Percentiles rank a stretch among this genome's conserved stretches.
phyloP scores from a whole-genome alignment of 2,113 vertebrate genomes.

The Muntiacus reevesi region DNA sequence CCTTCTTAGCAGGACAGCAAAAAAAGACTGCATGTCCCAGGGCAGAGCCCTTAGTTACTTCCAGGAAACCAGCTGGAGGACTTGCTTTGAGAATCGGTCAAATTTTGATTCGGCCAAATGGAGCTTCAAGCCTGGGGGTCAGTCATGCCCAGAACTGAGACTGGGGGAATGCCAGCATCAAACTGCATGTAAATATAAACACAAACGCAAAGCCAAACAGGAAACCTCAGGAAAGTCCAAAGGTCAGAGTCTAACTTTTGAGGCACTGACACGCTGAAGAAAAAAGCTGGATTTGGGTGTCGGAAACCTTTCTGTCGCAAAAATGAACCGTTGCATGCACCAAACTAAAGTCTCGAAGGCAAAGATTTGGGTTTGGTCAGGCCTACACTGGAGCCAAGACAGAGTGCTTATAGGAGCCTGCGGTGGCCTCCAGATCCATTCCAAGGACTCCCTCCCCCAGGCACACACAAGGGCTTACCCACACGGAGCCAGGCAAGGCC shows the following conservation, averaged over 20 bases:
- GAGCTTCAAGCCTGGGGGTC: background rate
- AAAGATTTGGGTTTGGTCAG: background rate
- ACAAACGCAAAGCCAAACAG: conserved; percentile 41
- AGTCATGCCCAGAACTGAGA: background rate
- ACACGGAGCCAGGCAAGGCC: background rate
- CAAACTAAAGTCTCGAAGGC: background rate
- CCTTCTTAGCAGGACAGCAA: background rate
- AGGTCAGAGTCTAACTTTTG: conserved; percentile 45
- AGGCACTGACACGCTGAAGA: background rate
- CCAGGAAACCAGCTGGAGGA: background rate
- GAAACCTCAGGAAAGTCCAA: conserved; percentile 34
- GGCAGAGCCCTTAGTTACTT: background rate
- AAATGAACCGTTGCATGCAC: background rate
- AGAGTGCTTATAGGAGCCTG: background rate
- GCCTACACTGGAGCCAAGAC: background rate
- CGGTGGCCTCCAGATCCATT: background rate
- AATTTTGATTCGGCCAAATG: background rate
- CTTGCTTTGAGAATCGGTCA: background rate
- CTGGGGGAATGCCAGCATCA: background rate
- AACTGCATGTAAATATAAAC: conserved; percentile 18
- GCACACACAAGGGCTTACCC: background rate
- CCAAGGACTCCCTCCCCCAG: background rate
- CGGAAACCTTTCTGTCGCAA: background rate
- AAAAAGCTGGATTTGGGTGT: background rate
- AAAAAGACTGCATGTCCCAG: background rate